Base-by-base conservation (phyloP, 2,113 vertebrate genomes). In the Oreotragus oreotragus region DNA sequence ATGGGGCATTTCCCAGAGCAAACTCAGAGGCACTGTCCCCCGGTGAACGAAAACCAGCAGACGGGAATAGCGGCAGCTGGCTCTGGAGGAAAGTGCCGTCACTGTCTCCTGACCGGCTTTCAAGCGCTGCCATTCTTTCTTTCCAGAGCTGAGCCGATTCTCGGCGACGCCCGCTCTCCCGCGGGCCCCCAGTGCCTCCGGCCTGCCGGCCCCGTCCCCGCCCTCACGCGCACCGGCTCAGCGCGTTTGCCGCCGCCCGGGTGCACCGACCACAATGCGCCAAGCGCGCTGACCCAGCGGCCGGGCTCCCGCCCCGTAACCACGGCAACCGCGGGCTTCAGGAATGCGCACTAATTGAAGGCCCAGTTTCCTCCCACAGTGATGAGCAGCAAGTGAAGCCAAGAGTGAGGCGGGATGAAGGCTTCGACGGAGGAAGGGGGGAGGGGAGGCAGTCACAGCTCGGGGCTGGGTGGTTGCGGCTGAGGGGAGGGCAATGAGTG, bases 371-470 rank as follows among this genome's bases (percentile, higher is more conserved):
- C 94, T 98, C 97, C 96, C 93, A 87, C 97, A 1, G 55, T 23
- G 45, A 89, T 64, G 98, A 98, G 98, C 98, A 97, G 97, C 98
- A 97, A 98, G 98, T 94, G 98, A 66, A 98, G 98, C 98, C 98
- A 98, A 98, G 94, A 81, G 93, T 19, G 57, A 94, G 95, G 66
- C 76, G 53, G 89, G 93, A 79, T 39, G 90, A 77, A 66, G 83
- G 89, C 92, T 77, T 83, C 2, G 62, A 43, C 21, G 21, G 39
- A 45, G 27, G n/a, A 6, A 39, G 87, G 45, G 33, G 2, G 45
- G 28, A 53, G 7, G 55, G n/a, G 58, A 33, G 45, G 43, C 0
- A 6, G 66, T 58, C 16, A 0, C 2, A 1, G 49, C 28, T 16
- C 21, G 13, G 30, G 17, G 2, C 60, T 4, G 57, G 39, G 51